Percentiles rank a stretch among this genome's conserved stretches.
These are phyloP conservation scores for Cynoglossus semilaevis DNA, from an alignment of 2,113 vertebrate genomes.

Conservation along the genomic window DNA sequence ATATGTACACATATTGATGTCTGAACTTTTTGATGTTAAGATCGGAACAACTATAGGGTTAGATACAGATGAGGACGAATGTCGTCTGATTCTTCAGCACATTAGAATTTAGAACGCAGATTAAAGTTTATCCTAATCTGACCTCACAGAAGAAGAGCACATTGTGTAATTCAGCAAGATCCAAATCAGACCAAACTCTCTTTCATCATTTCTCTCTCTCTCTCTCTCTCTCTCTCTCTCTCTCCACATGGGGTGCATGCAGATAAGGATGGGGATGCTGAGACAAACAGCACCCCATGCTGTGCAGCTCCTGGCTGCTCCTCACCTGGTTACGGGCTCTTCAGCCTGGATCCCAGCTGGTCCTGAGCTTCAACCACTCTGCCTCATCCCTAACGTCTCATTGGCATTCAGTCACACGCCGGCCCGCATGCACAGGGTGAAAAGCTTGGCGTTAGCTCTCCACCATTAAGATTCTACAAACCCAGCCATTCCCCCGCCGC, in stretches of 20 bases:
- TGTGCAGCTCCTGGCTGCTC: slow-evolving; percentile 29
- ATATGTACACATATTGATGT: no score
- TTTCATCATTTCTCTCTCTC: slow-evolving; percentile 12
- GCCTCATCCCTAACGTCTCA: slow-evolving; percentile 59
- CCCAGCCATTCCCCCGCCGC: slow-evolving; percentile 63
- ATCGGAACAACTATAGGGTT: no score
- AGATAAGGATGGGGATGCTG: slow-evolving; percentile 38
- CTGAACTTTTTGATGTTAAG: no score
- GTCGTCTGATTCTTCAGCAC: no score
- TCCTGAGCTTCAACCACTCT: slow-evolving; percentile 28
- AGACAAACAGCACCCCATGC: slow-evolving; percentile 19
- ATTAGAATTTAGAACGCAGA: no score
- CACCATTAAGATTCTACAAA: slow-evolving; percentile 72
- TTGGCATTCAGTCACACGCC: slow-evolving; percentile 68
- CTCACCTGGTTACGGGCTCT: slow-evolving; percentile 50
- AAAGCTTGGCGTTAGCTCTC: slow-evolving; percentile 48
- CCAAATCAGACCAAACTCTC: no score
- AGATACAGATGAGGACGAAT: no score
- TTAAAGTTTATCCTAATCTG: no score
- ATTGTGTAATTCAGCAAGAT: no score
- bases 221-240: slow-evolving; percentile 32
- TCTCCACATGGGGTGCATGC: not conserved
- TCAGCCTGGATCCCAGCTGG: slow-evolving; percentile 32
- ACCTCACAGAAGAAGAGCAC: no score
- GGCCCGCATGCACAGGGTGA: slow-evolving; percentile 40